Evolutionary conservation across 2,888 invertebrate species (phyloP), one percentile per base, ranked within the genome.

Genomic region (Leucophenga maculata): DNA sequence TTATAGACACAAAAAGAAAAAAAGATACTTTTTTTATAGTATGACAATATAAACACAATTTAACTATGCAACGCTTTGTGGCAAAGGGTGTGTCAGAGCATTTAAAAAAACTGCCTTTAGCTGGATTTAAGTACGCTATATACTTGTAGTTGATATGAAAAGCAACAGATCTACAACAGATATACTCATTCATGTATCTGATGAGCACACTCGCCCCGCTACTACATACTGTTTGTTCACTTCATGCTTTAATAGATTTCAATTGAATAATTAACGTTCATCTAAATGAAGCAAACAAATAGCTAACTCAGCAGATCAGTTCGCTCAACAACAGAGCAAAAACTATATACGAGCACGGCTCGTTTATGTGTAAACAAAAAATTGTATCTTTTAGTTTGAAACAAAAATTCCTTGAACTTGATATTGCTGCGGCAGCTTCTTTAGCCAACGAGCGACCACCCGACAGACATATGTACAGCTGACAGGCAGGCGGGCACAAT

Each of bases 211-310:
- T 60, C 18, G 16, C 60, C 13, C n/a, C n/a, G n/a, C n/a, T 32
- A 18, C 31, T 31, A n/a, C 20, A 22, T 66, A n/a, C 52, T 9
- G 44, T 48, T n/a, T 48, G 26, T 22, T 65, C 26, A 52, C n/a
- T 66, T 66, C 31, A 60, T 64, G 72, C 80, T 77, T 78, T 84
- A 85, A 85, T 85, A 77, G 80, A 83, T 79, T 79, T 86, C 86
- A 85, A 85, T 85, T 85, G 85, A 85, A 85, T 85, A 85, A 85
- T 85, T 85, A 85, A 84, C 82, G 62, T 46, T 18, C 18, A 8
- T 6, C 50, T 59, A 59, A 13, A 59, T 26, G 26, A 59, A 59
- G 4, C 14, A 32, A 55, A 18, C 13, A 18, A 22, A 22, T 18
- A 22, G 13, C 26, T 18, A 13, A 20, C 26, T 9, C 55, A 22